phyloP scores from a whole-genome alignment of 2,113 vertebrate genomes.

The Tyrannus savana region DNA sequence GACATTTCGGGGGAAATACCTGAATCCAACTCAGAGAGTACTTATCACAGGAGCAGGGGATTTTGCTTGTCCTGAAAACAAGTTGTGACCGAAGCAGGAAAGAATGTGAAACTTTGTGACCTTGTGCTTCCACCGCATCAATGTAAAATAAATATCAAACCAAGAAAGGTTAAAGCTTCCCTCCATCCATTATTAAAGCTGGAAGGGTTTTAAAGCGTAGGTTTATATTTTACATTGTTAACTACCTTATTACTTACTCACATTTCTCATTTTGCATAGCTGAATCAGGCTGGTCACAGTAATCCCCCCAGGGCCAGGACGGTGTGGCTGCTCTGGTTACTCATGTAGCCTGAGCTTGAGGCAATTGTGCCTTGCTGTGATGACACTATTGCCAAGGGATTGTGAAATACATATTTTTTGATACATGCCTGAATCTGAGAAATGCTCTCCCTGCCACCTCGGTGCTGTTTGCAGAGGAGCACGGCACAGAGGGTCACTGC shows the following conservation, averaged over 20 bases:
- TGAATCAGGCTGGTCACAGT: not conserved
- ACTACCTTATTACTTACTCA: not conserved
- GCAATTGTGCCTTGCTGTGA: not conserved
- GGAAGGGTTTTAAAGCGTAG: not conserved
- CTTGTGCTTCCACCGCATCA: not conserved
- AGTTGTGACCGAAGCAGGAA: conserved; percentile 26
- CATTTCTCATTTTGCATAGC: not conserved
- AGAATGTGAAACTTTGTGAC: conserved; percentile 60
- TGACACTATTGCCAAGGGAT: not conserved
- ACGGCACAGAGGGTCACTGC: not conserved
- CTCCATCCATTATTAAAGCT: not conserved
- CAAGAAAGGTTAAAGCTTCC: not conserved
- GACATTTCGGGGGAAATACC: conserved; percentile 13
- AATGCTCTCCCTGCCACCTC: not conserved
- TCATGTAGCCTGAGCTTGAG: not conserved
- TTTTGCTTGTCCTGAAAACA: conserved; percentile 48
- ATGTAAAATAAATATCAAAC: conserved; percentile 2
- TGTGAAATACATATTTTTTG: not conserved
- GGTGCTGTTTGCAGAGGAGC: not conserved
- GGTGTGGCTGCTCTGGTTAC: not conserved
- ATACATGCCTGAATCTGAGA: not conserved
- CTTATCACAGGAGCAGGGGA: not conserved
- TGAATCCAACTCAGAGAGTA: not conserved
- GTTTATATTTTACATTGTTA: not conserved
- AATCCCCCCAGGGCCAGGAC: not conserved